Evolutionary conservation across 2,113 vertebrate genomes (phyloP).

Genomic region (Pungitius pungitius): DNA sequence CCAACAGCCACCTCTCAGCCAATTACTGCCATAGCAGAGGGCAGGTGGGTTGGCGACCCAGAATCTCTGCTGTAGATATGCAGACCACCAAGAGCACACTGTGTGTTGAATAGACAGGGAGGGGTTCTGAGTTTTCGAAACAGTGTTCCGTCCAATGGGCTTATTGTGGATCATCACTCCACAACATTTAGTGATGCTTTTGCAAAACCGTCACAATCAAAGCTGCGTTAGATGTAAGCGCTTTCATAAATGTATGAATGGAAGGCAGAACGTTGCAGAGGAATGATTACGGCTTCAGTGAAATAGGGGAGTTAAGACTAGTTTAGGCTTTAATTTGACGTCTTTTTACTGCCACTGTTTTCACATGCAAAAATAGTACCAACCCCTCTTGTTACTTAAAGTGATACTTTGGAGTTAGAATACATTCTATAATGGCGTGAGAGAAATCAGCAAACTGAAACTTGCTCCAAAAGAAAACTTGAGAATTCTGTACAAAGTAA

Average conservation of each 20-base stretch:
- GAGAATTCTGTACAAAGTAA: not conserved
- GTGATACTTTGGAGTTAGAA: not conserved
- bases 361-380: not conserved
- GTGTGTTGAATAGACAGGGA: not conserved
- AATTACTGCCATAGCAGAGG: slow-evolving; percentile 27
- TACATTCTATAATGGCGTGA: not conserved
- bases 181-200: not conserved
- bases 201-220: too few relatives aligned
- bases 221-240: not conserved
- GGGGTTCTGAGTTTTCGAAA: not conserved
- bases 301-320: not conserved
- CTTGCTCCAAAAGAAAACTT: not conserved
- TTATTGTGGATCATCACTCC: not conserved
- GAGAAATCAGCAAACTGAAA: not conserved
- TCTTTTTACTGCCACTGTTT: not conserved
- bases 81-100: not conserved
- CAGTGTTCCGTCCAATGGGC: not conserved
- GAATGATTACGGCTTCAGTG: too few relatives aligned
- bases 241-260: not conserved
- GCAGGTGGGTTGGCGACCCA: not conserved
- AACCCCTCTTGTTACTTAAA: not conserved
- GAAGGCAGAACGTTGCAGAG: not conserved
- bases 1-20: slow-evolving; percentile 48
- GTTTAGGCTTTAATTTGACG: not conserved
- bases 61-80: slow-evolving; percentile 2